phyloP scores from a whole-genome alignment of 2,888 invertebrate species.

The Oscheius sp. region DNA sequence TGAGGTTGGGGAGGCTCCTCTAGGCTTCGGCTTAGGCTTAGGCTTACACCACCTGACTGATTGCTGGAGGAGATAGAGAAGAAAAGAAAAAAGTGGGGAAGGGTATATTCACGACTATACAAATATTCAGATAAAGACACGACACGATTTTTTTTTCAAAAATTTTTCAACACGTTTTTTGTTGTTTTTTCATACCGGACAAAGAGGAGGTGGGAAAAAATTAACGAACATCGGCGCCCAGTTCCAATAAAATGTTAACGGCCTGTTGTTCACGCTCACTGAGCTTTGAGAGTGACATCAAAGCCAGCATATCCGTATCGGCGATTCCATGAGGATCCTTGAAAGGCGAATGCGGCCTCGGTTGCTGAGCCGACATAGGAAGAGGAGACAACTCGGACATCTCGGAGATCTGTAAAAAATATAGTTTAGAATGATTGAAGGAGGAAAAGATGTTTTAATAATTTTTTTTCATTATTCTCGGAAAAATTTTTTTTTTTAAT shows the following conservation, averaged over 20 bases:
- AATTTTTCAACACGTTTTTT: too few species aligned
- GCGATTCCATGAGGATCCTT: conserved; percentile 27
- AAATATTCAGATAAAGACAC: background rate
- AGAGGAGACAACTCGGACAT: conserved; percentile 26
- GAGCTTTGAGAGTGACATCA: conserved; percentile 22
- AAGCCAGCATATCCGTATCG: conserved; percentile 21
- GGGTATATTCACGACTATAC: background rate
- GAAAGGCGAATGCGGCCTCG: conserved; percentile 23
- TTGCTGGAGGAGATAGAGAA: too few species aligned
- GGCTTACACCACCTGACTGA: too few species aligned
- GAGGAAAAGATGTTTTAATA: too few species aligned
- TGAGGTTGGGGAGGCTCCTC: background rate
- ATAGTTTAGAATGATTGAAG: too few species aligned
- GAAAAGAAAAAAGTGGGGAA: background rate
- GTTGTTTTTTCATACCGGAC: too few species aligned
- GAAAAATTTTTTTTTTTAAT: too few species aligned
- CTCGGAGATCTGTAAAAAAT: conserved; percentile 21
- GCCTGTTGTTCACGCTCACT: conserved; percentile 26
- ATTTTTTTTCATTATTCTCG: too few species aligned
- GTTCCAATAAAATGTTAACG: conserved; percentile 20
- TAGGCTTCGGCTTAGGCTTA: too few species aligned
- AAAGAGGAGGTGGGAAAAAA: background rate
- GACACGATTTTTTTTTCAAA: background rate
- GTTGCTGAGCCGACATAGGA: conserved; percentile 1
- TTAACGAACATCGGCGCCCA: conserved; percentile 17